Conservation (phyloP, 2,113 vertebrate genomes). For the Delphinapterus leucas region DNA sequence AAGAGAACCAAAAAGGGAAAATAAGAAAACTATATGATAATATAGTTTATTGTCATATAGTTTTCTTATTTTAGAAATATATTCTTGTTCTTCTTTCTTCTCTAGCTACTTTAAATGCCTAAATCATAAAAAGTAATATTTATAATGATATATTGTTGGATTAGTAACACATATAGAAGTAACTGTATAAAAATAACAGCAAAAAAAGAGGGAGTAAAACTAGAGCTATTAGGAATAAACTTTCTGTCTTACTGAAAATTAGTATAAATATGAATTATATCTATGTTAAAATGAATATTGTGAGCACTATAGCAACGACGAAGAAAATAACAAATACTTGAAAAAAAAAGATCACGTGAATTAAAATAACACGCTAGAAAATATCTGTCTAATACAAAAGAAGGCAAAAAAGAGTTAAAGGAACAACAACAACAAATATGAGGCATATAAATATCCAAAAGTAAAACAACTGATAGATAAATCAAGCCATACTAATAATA, state of each 20-base stretch:
- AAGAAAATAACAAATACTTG: neutral
- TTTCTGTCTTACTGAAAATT: neutral
- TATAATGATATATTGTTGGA: neutral
- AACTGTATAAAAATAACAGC: neutral
- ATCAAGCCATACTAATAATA: neutral
- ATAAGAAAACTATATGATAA: neutral
- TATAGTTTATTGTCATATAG: too few relatives aligned
- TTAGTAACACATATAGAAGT: neutral
- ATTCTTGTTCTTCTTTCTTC: neutral
- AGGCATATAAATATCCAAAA: neutral
- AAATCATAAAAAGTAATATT: neutral
- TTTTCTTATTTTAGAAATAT: neutral
- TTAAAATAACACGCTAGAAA: neutral
- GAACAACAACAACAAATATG: neutral
- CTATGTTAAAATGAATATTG: neutral
- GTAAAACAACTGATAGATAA: neutral
- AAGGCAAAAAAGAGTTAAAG: neutral
- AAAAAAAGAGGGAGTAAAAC: neutral
- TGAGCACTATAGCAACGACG: neutral
- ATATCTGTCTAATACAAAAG: neutral
- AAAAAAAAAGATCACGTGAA: neutral
- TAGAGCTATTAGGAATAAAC: neutral
- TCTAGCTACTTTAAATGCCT: neutral
- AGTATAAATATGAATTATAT: neutral
- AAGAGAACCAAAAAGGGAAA: neutral